phyloP scores from a whole-genome alignment of 2,113 vertebrate species.

The Thryonomys swinderianus region DNA sequence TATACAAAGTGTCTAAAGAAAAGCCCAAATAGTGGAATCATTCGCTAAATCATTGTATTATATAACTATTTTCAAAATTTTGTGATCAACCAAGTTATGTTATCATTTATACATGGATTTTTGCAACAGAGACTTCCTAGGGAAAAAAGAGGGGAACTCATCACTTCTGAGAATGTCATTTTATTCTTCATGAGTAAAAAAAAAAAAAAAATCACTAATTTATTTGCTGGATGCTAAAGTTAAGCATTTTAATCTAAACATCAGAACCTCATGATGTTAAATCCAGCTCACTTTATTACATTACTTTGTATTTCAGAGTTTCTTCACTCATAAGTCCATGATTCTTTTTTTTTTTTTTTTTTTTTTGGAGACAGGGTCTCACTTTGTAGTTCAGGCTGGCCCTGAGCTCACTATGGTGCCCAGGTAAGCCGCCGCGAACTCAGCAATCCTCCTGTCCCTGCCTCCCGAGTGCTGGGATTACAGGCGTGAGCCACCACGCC shows the following conservation, averaged over 20 bases:
- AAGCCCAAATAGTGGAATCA: neutral
- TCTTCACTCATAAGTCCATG: neutral
- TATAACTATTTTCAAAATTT: neutral
- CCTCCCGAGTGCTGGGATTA: no score
- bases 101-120: neutral
- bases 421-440: no score
- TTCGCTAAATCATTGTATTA: neutral
- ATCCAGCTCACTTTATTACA: neutral
- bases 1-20: neutral
- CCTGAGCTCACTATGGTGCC: no score
- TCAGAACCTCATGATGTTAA: neutral
- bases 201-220: neutral
- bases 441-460: no score
- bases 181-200: neutral
- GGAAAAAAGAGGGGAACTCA: neutral
- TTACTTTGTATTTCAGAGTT: neutral
- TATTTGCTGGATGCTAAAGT: neutral
- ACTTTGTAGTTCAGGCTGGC: no score
- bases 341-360: no score
- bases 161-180: slow-evolving; percentile 20
- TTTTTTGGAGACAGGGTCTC: no score
- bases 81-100: neutral
- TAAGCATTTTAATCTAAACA: neutral
- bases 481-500: no score
- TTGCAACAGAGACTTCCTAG: neutral